phyloP scores from a whole-genome alignment of 2,113 vertebrate species.

The Clarias macrocephalus region DNA sequence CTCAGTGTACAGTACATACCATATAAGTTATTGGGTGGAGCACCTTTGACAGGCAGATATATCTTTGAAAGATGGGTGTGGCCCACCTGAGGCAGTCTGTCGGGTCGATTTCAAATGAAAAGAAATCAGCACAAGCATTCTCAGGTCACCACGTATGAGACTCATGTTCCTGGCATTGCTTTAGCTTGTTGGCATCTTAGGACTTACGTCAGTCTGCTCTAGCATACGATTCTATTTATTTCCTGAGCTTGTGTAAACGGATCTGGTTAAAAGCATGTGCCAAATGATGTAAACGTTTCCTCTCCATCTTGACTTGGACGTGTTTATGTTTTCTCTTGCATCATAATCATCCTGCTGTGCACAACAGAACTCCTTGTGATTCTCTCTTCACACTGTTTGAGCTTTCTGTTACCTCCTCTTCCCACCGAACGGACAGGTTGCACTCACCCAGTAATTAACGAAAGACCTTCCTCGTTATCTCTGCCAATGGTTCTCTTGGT shows the following conservation, averaged over 20 bases:
- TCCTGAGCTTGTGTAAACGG: background rate
- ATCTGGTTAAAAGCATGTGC: background rate
- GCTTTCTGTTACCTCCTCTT: background rate
- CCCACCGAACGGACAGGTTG: background rate
- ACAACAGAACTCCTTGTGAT: background rate
- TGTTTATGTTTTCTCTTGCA: background rate
- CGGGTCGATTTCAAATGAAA: background rate
- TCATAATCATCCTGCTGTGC: background rate
- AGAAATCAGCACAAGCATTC: background rate
- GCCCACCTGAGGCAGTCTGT: background rate
- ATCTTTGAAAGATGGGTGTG: background rate
- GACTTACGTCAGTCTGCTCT: background rate
- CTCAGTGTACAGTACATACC: background rate
- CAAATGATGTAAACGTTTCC: background rate
- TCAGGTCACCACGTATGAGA: background rate
- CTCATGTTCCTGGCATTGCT: background rate
- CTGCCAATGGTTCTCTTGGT: background rate
- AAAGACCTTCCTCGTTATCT: background rate
- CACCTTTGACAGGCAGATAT: too few species aligned
- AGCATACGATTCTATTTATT: constrained; percentile 12
- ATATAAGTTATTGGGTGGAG: background rate
- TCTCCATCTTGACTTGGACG: background rate
- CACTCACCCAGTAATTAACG: background rate
- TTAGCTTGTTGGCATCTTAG: background rate
- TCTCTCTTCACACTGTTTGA: background rate